A percentile compares a stretch with the other conserved stretches of the same genome.
These are phyloP conservation scores for Grus americana DNA, from an alignment of 2,113 vertebrate genomes.

Conservation along the genomic window DNA sequence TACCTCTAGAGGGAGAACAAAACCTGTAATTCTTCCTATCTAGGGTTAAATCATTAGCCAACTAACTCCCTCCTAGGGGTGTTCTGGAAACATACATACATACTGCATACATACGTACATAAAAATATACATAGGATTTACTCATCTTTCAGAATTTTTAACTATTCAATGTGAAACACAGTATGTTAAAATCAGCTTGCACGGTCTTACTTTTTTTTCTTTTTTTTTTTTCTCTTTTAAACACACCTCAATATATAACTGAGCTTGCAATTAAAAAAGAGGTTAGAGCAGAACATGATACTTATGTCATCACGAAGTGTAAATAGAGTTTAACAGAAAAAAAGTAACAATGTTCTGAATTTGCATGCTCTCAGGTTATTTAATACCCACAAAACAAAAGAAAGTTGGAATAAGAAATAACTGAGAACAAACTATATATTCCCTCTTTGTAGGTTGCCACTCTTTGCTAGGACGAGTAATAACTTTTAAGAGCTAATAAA, in stretches of 20 bases:
- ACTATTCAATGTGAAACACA: background rate
- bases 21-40: background rate
- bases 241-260: background rate
- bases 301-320: background rate
- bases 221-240: background rate
- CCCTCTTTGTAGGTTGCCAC: background rate
- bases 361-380: background rate
- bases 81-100: background rate
- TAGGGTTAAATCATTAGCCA: background rate
- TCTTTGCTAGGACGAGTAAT: background rate
- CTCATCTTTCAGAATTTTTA: background rate
- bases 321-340: background rate
- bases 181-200: background rate
- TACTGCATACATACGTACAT: background rate
- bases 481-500: constrained; percentile 7
- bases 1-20: background rate
- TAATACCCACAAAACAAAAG: background rate
- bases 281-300: background rate
- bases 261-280: background rate
- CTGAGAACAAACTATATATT: background rate
- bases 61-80: background rate
- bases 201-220: background rate
- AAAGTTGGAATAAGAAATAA: background rate
- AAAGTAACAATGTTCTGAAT: background rate
- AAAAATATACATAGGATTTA: background rate